Evolutionary conservation across 2,888 invertebrate species (phyloP), one percentile per base, ranked within the genome.

Genomic region (Periphyllus acericola): DNA sequence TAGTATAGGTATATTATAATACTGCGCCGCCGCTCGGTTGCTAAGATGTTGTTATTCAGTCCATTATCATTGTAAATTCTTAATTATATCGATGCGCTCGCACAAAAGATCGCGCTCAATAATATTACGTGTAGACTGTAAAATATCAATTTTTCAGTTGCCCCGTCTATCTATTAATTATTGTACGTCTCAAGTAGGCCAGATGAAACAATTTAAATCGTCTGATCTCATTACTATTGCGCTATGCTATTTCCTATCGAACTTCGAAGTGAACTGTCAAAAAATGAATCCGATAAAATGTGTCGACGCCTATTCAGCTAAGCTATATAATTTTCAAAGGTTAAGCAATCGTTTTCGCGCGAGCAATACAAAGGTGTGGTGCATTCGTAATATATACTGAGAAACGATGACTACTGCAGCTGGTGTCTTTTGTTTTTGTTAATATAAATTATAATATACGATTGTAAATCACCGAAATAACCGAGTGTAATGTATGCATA

Each of bases 41-140:
- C 32, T 75, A 55, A 71, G 46, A 71, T 34, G 34, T 71, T 72
- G 72, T 83, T 55, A 71, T 82, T 82, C 72, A 34, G 21, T 46
- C 83, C 25, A 83, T 83, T 66, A 83, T 75, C 40, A 83, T 83
- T 75, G 83, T 83, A 72, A 83, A 74, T 83, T 83, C 72, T 83
- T 75, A 75, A 66, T 83, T 74, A 74, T 36, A 74, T 32, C 75
- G 66, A 60, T 29, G 83, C 40, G 14, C 32, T 21, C 14, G 25
- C 66, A 83, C 75, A 83, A 83, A 75, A 66, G 40, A 75, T 3
- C 8, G 60, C 5, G 34, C 74, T 83, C 83, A 83, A 83, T n/a
- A n/a, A n/a, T n/a, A n/a, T 83, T 46, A 46, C 52, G n/a, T 36
- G 17, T 25, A 36, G 19, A 34, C 21, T 68, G 74, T 55, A 60